These are phyloP conservation scores for Tanytarsus gracilentus DNA, from an alignment of 2,888 invertebrate species.

Conservation along the genomic window DNA sequence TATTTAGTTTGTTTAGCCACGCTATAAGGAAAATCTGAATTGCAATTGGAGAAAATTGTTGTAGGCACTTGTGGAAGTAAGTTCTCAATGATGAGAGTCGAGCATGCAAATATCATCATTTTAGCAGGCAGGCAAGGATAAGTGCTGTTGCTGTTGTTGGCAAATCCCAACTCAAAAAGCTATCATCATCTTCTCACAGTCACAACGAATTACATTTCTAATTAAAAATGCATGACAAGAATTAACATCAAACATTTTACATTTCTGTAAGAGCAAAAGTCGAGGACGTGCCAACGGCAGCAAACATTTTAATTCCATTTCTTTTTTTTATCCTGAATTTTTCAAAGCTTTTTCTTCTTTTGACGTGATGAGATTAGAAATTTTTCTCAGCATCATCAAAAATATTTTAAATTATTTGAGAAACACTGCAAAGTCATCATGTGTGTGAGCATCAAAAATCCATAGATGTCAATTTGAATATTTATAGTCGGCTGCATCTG, in stretches of 20 bases:
- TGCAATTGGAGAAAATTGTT: not conserved
- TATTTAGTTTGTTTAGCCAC: not conserved
- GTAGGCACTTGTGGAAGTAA: not conserved
- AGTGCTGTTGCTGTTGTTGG: too few relatives aligned
- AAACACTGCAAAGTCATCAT: too few relatives aligned
- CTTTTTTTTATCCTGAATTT: not conserved
- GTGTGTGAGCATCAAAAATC: conserved; percentile 1
- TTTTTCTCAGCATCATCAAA: not conserved
- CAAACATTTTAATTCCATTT: conserved; percentile 20
- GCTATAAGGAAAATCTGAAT: not conserved
- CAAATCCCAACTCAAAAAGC: too few relatives aligned
- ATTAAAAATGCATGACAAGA: conserved; percentile 28
- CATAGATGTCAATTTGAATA: conserved; percentile 11
- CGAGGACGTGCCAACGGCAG: conserved; percentile 1
- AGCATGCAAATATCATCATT: too few relatives aligned
- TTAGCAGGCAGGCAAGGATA: too few relatives aligned
- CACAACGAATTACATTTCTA: conserved; percentile 5
- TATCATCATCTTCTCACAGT: too few relatives aligned
- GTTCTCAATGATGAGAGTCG: too few relatives aligned
- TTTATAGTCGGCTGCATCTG: not conserved
- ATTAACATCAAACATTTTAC: conserved; percentile 20
- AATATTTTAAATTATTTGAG: too few relatives aligned
- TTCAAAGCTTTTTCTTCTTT: conserved; percentile 8
- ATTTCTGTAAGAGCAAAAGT: not conserved
- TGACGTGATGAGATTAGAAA: not conserved